Percentiles rank a stretch among this genome's conserved stretches.
These are phyloP conservation scores for Pharmacophagus antenor DNA, from an alignment of 2,888 invertebrate species.

Conservation along the genomic window DNA sequence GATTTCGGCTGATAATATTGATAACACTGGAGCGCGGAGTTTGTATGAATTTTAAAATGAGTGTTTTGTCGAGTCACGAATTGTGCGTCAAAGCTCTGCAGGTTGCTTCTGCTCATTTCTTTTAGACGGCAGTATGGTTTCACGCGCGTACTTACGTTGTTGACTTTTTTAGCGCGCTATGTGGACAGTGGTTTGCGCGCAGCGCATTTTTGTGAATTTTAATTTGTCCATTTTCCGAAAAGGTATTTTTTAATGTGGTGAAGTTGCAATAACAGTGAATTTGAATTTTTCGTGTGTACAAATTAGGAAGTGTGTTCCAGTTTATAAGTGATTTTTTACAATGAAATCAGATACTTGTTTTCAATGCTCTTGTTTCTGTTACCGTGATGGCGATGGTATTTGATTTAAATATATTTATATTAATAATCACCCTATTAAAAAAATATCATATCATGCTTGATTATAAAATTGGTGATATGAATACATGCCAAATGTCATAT, in stretches of 20 bases:
- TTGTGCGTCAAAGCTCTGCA: constrained; percentile 22
- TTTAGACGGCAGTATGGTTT: constrained; percentile 20
- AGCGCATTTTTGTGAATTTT: neutral
- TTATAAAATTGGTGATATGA: too few relatives aligned
- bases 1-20: constrained; percentile 7
- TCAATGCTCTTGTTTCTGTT: constrained; percentile 12
- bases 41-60: constrained; percentile 17
- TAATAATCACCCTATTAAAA: too few relatives aligned
- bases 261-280: constrained; percentile 4
- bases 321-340: neutral
- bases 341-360: constrained; percentile 29
- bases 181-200: neutral
- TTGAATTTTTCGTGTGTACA: neutral
- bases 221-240: neutral
- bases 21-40: constrained; percentile 10
- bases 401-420: neutral
- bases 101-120: constrained; percentile 20
- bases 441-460: too few relatives aligned
- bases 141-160: constrained; percentile 31
- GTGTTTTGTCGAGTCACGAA: constrained; percentile 47
- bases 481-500: too few relatives aligned
- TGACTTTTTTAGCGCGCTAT: constrained; percentile 6
- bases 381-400: constrained; percentile 9
- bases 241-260: neutral
- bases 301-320: constrained; percentile 14